Base-by-base conservation (phyloP, 2,113 vertebrate genomes). In the Notothenia rossii region DNA sequence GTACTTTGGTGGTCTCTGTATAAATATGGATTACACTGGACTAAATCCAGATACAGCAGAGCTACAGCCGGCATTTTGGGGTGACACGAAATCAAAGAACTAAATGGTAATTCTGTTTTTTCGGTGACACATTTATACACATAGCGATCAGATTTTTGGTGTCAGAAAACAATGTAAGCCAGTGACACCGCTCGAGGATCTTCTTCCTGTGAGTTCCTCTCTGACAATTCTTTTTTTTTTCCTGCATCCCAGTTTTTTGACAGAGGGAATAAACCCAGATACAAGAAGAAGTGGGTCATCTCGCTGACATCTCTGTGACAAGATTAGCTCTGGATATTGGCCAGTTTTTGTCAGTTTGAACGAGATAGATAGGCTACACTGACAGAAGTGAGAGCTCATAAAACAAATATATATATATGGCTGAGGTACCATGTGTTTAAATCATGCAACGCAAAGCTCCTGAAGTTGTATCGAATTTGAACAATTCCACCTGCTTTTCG, bases 251-350 rank as follows among this genome's bases (percentile, higher is more conserved):
- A 59, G 40, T 78, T 79, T 40, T 85, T 79, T 80, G 69, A 79
- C 53, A 25, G 76, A 72, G 55, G 62, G 62, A 86, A 70, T 88
- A 70, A 77, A 82, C 62, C 59, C 73, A 61, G 25, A 80, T 66
- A 48, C 43, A 55, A 15, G 65, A 66, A 22, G 55, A 87, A 85
- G 71, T 87, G 48, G 86, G 86, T 88, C 77, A 88, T 87, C 82
- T 77, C 60, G 51, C 69, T 77, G 70, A 88, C 78, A 84, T 82
- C 75, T 72, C 43, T 3, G 68, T 73, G 75, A 85, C 79, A 75
- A 83, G 77, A 87, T 90, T 85, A 90, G 82, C 78, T 81, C 75
- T 40, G 48, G 76, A 15, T 72, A 80, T 79, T n/a, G 59, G 79
- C 72, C 82, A 71, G 61, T 75, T 79, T 88, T 70, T 84, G 72